Percentiles rank a stretch among this genome's conserved stretches.
phyloP scores from a whole-genome alignment of 2,888 invertebrate genomes.

The Amphipyra berbera region DNA sequence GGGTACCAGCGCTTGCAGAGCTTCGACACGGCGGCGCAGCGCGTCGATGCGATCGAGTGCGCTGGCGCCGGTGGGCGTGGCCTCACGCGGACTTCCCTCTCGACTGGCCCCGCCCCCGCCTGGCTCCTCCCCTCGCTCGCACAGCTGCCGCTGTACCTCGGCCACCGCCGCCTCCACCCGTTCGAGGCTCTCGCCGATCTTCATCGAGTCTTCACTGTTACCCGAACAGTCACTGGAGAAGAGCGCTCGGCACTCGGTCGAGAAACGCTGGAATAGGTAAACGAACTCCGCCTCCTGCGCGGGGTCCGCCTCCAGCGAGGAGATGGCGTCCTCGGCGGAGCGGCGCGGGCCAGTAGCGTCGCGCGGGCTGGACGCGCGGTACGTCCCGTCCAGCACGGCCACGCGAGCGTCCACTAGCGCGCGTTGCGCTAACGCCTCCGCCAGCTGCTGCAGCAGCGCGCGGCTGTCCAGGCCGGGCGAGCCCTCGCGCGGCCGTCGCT shows the following conservation, averaged over 20 bases:
- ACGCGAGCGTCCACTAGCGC: constrained; percentile 93
- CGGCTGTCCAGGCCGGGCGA: constrained; percentile 80
- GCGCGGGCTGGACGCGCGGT: constrained; percentile 73
- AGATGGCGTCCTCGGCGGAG: constrained; percentile 78
- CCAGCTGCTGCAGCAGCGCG: constrained; percentile 68
- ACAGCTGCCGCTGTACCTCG: constrained; percentile 79
- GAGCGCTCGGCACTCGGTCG: constrained; percentile 90
- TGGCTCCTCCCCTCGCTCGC: constrained; percentile 66
- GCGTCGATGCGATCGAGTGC: constrained; percentile 80
- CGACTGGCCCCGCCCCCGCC: constrained; percentile 33
- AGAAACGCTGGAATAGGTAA: constrained; percentile 91
- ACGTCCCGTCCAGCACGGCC: constrained; percentile 91
- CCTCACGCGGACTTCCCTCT: constrained; percentile 19
- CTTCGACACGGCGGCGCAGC: constrained; percentile 84
- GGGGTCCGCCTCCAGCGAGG: constrained; percentile 89
- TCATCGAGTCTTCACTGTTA: constrained; percentile 89
- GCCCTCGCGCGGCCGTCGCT: constrained; percentile 63
- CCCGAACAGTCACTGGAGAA: constrained; percentile 89
- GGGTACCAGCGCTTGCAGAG: constrained; percentile 85
- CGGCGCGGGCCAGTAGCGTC: constrained; percentile 56
- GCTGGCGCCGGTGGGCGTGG: constrained; percentile 46
- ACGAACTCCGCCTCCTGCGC: constrained; percentile 92
- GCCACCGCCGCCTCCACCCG: constrained; percentile 85
- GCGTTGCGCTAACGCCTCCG: constrained; percentile 71
- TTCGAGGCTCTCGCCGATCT: constrained; percentile 88